phyloP scores from a whole-genome alignment of 2,113 vertebrate species.

The Oriolus oriolus region DNA sequence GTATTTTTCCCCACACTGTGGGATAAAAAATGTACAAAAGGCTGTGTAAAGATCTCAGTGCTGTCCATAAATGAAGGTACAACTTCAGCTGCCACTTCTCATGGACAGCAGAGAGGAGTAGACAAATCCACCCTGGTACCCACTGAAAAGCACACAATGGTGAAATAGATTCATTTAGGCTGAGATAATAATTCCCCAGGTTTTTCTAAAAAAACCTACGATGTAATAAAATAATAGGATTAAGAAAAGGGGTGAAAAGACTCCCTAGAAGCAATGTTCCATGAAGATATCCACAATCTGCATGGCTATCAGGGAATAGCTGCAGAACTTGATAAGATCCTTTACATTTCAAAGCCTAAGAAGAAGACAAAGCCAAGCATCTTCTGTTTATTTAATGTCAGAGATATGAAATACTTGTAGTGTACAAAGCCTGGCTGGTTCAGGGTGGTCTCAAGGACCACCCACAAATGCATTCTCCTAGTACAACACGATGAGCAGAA shows the following conservation, averaged over 20 bases:
- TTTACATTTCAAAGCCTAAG: background rate
- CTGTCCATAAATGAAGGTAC: background rate
- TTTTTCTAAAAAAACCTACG: background rate
- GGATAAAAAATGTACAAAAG: background rate
- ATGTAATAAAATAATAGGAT: background rate
- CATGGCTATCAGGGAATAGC: accelerated
- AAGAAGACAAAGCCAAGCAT: background rate
- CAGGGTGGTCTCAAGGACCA: background rate
- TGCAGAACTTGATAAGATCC: background rate
- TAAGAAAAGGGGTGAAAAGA: background rate
- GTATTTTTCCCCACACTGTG: background rate
- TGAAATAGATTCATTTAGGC: background rate
- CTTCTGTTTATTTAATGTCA: background rate
- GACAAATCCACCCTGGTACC: background rate
- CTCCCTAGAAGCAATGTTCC: background rate
- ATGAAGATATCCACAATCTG: background rate
- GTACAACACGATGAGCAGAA: background rate
- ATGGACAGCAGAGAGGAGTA: background rate
- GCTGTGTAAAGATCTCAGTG: background rate
- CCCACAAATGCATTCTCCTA: background rate
- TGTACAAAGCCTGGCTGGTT: background rate
- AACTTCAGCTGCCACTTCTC: background rate
- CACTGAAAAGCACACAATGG: background rate
- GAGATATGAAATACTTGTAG: background rate
- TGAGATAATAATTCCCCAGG: background rate